Evolutionary conservation across 2,888 invertebrate species (phyloP).

Genomic region (Myathropa florea): DNA sequence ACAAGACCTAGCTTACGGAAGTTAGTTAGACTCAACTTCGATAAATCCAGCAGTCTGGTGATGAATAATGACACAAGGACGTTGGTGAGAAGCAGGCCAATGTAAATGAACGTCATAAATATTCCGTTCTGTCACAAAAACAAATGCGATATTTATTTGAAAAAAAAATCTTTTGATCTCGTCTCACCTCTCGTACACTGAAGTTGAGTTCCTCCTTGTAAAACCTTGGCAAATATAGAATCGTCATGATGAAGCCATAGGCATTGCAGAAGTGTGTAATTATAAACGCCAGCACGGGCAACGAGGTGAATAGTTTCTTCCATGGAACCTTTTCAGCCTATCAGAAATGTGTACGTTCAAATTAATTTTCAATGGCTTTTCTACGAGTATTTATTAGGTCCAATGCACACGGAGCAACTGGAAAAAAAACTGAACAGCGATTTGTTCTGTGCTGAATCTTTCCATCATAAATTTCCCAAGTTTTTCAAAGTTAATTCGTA

Average conservation of each 20-base stretch:
- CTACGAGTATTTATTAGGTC: no score
- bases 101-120: constrained; percentile 75
- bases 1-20: constrained; percentile 75
- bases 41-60: constrained; percentile 68
- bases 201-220: constrained; percentile 81
- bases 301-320: constrained; percentile 80
- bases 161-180: no score
- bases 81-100: constrained; percentile 72
- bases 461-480: no score
- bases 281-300: constrained; percentile 81
- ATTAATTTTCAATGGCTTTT: no score
- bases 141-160: background rate
- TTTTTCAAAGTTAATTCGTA: no score
- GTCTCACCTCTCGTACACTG: constrained; percentile 78
- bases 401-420: no score
- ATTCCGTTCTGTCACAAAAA: constrained; percentile 73
- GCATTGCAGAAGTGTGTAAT: constrained; percentile 81
- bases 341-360: background rate
- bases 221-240: constrained; percentile 79
- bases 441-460: no score
- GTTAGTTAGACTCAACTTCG: constrained; percentile 71
- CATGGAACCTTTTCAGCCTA: constrained; percentile 77
- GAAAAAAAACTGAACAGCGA: no score
- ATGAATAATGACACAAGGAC: background rate
- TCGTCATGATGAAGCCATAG: constrained; percentile 79